These are phyloP conservation scores for Hucho hucho DNA, from an alignment of 2,113 vertebrate species.

Conservation along the genomic window DNA sequence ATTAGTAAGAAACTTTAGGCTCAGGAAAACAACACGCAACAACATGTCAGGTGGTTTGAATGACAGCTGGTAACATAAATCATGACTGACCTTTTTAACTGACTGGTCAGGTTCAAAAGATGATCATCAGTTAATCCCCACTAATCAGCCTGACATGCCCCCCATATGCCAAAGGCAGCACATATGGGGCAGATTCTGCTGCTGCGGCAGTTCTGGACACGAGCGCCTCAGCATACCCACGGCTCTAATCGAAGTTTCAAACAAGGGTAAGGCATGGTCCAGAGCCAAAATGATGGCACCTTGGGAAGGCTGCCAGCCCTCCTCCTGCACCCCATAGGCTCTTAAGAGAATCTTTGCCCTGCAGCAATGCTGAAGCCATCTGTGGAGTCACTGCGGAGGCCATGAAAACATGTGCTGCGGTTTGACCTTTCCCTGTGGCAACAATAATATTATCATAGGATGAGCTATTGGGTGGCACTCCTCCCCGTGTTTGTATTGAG, in stretches of 20 bases:
- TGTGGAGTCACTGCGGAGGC: conserved; percentile 39
- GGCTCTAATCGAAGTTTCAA: conserved; percentile 50
- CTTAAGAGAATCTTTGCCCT: conserved; percentile 52
- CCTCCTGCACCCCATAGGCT: conserved; percentile 36
- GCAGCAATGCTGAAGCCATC: conserved; percentile 64
- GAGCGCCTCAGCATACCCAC: conserved; percentile 37
- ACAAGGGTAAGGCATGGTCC: conserved; percentile 33
- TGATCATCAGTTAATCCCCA: conserved; percentile 74
- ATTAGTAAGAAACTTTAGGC: neutral
- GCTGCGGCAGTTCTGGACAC: conserved; percentile 59
- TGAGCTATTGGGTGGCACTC: conserved; percentile 57
- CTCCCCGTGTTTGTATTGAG: conserved; percentile 42
- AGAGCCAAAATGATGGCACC: conserved; percentile 28
- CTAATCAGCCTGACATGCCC: conserved; percentile 69
- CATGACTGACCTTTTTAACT: conserved; percentile 73
- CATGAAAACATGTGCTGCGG: conserved; percentile 65
- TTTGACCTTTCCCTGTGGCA: conserved; percentile 74
- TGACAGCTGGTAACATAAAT: conserved; percentile 7
- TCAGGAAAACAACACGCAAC: conserved; percentile 15
- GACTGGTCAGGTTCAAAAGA: conserved; percentile 68
- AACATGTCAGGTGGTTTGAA: conserved; percentile 39
- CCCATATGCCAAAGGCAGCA: conserved; percentile 44
- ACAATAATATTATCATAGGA: conserved; percentile 79
- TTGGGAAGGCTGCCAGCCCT: conserved; percentile 22
- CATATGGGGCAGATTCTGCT: conserved; percentile 56